A percentile compares a stretch with the other conserved stretches of the same genome.
Conservation (phyloP, 2,888 invertebrate species). For the Cinara cedri region DNA sequence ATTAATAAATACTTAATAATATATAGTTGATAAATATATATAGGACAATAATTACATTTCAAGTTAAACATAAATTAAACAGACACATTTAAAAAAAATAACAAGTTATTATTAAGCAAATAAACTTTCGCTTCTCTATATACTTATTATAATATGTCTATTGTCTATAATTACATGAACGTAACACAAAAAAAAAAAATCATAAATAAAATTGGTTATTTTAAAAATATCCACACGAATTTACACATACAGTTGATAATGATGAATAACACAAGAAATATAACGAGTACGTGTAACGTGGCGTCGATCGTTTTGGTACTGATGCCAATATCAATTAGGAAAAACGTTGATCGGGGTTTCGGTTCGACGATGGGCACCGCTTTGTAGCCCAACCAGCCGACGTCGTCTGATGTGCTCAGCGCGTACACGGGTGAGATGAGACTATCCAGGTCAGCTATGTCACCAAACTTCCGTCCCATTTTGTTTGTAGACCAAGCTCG, state of each 20-base stretch:
- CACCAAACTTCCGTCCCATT: slow-evolving; percentile 21
- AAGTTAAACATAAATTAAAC: no score
- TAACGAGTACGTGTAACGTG: slow-evolving; percentile 37
- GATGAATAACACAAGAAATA: slow-evolving; percentile 46
- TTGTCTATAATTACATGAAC: background rate
- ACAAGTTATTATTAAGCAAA: no score
- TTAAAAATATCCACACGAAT: slow-evolving; percentile 40
- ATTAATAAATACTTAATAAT: no score
- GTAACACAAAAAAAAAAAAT: background rate
- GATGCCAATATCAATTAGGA: slow-evolving; percentile 21
- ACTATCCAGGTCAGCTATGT: slow-evolving; percentile 21
- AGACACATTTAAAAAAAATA: no score
- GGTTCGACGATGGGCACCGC: slow-evolving; percentile 25
- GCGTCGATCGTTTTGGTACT: slow-evolving; percentile 37
- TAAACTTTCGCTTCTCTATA: no score
- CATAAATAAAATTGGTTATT: slow-evolving; percentile 9
- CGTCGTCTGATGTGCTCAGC: background rate
- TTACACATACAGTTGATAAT: slow-evolving; percentile 49
- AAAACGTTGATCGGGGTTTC: slow-evolving; percentile 18
- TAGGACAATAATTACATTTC: no score
- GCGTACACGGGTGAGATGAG: slow-evolving; percentile 48
- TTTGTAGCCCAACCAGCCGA: slow-evolving; percentile 38
- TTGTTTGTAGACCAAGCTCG: background rate
- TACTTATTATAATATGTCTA: background rate
- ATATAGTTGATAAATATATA: no score